These are phyloP conservation scores for Euphonia xanthogaster DNA, from an alignment of 2,797 vertebrate species.

Conservation along the genomic window DNA sequence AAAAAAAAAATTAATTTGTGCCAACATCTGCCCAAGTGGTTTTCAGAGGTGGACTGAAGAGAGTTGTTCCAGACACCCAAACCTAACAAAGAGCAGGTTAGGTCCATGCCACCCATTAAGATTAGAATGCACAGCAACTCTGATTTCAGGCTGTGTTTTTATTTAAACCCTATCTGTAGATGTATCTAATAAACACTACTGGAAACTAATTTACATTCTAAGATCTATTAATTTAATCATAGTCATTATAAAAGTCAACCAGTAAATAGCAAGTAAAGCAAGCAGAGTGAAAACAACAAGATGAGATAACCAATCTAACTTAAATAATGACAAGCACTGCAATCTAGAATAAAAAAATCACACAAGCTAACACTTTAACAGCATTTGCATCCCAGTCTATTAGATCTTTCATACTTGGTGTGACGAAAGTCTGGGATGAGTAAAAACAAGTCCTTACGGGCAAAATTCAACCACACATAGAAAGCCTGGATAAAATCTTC, in stretches of 20 bases:
- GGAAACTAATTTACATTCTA: constrained; percentile 64
- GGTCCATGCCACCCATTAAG: constrained; percentile 9
- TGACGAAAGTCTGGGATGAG: constrained; percentile 5
- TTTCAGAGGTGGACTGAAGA: background rate
- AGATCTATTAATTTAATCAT: constrained; percentile 72
- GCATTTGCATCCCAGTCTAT: background rate
- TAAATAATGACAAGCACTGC: constrained; percentile 62
- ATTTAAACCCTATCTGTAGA: constrained; percentile 59
- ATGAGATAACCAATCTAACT: constrained; percentile 66
- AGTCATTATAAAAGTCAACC: constrained; percentile 54
- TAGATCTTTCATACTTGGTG: background rate
- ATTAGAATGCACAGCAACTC: constrained; percentile 41
- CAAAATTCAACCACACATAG: background rate
- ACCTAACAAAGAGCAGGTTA: background rate
- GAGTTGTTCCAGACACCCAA: background rate
- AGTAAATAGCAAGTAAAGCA: constrained; percentile 67
- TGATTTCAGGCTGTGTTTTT: constrained; percentile 61
- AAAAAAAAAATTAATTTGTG: background rate
- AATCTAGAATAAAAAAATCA: constrained; percentile 45
- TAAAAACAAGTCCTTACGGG: constrained; percentile 44
- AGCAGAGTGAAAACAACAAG: constrained; percentile 66
- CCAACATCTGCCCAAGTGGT: background rate
- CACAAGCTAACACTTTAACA: constrained; percentile 28
- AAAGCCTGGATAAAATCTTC: constrained; percentile 34
- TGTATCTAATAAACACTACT: constrained; percentile 61